A percentile compares a stretch with the other conserved stretches of the same genome.
Evolutionary conservation across 2,113 vertebrate genomes (phyloP).

Genomic region (Oceanites oceanicus): DNA sequence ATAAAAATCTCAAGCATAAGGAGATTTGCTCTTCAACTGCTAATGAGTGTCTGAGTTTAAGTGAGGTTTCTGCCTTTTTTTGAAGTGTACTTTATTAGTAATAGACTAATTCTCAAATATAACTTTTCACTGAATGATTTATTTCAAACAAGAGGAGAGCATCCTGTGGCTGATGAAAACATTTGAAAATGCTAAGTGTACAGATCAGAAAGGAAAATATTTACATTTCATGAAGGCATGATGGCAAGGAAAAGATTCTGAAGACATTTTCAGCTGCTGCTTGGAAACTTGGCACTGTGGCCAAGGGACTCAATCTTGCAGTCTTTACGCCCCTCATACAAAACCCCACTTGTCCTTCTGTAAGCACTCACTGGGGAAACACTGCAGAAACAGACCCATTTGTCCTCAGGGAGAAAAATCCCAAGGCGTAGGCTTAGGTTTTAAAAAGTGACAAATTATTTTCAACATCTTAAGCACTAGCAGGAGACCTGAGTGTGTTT

Average conservation of each 20-base stretch:
- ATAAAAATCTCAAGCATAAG: neutral
- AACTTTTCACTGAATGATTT: neutral
- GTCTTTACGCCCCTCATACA: neutral
- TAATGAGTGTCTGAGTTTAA: neutral
- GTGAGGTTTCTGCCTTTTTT: neutral
- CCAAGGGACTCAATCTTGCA: neutral
- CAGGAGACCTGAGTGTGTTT: neutral
- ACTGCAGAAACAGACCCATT: neutral
- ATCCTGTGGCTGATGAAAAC: neutral
- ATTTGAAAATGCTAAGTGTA: constrained; percentile 9
- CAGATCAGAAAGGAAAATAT: constrained; percentile 45
- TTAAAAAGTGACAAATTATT: neutral
- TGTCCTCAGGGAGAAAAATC: neutral
- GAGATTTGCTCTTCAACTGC: neutral
- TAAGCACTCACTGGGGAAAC: neutral
- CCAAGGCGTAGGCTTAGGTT: neutral
- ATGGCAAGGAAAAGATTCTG: neutral
- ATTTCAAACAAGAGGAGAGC: neutral
- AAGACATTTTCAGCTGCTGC: neutral
- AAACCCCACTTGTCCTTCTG: neutral
- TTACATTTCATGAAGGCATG: constrained; percentile 9
- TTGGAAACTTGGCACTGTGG: neutral
- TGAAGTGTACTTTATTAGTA: neutral
- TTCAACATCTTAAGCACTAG: neutral
- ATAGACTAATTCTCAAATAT: neutral